Evolutionary conservation across 2,888 invertebrate species (phyloP), one percentile per base, ranked within the genome.

Genomic region (Trissoscelio sp.): DNA sequence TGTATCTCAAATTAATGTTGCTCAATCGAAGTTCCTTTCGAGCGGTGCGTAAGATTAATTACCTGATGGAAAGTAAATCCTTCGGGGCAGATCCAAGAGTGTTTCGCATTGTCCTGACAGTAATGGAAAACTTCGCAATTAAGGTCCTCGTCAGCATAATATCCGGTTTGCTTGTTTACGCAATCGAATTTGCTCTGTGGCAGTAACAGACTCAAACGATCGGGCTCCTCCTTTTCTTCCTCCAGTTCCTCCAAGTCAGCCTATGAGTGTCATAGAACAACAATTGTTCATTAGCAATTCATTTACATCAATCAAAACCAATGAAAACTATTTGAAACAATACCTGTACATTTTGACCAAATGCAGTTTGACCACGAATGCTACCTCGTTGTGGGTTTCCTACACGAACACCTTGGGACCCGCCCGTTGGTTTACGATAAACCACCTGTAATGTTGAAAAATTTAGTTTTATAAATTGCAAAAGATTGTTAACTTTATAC

Each of bases 61-160:
- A 96, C 96, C 93, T 96, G 96, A 88, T 96, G 96, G 94, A 96
- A 96, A 57, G 95, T 95, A 90, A 97, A 97, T 69, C 97, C 97
- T 87, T 97, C 96, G 0, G 97, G 97, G 87, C 97, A 98, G 87
- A 97, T 95, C 97, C 97, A 98, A 1, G 97, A 97, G 91, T 97
- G 97, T 88, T 95, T 95, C 39, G 96, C 96, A 86, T 95, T 96
- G 86, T 97, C 97, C 89, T 97, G 97, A 89, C 97, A 97, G 91
- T 97, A 97, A 90, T 97, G 97, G 94, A 97, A 98, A 39, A 97
- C 97, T 92, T 97, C 97, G 88, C 97, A 98, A 87, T 94, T 94
- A 20, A 98, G 93, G 48, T 96, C 96, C 87, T 97, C 96, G 88
- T 97, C 97, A 22, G 97, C 97, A 89, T 97, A 97, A 92, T 97